Percentiles rank a stretch among this genome's conserved stretches.
phyloP scores from a whole-genome alignment of 2,113 vertebrate species.

The Alligator sinensis region DNA sequence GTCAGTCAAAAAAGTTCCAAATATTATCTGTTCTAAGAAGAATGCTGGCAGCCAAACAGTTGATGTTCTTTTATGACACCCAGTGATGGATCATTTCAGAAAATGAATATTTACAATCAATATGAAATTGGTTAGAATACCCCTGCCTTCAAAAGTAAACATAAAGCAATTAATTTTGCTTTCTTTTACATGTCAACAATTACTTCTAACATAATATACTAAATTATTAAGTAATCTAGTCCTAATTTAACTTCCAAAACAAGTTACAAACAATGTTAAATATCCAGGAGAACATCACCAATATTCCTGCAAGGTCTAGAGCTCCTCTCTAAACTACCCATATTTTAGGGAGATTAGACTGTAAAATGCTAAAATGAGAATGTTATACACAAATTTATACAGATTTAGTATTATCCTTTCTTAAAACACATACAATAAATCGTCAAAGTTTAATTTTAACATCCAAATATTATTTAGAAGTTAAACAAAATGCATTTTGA shows the following conservation, averaged over 20 bases:
- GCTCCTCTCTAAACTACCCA: background rate
- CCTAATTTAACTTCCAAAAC: background rate
- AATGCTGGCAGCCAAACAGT: background rate
- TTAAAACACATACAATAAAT: slow-evolving; percentile 37
- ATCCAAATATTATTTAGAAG: background rate
- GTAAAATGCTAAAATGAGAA: background rate
- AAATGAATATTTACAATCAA: background rate
- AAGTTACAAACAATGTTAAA: background rate
- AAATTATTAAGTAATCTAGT: background rate
- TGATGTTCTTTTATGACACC: background rate
- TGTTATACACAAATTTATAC: background rate
- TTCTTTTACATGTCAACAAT: background rate
- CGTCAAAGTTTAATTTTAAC: slow-evolving; percentile 3
- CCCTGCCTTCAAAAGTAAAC: background rate
- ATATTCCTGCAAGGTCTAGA: background rate
- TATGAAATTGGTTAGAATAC: background rate
- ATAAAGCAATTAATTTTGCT: background rate
- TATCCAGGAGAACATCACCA: background rate
- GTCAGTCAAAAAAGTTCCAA: background rate
- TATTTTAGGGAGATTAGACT: background rate
- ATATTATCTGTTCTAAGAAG: background rate
- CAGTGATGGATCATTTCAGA: background rate
- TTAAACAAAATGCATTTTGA: slow-evolving; percentile 1
- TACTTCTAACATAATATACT: background rate
- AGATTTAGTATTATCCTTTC: slow-evolving; percentile 48